Base-by-base conservation (phyloP, 2,113 vertebrate species). In the Delphinapterus leucas region DNA sequence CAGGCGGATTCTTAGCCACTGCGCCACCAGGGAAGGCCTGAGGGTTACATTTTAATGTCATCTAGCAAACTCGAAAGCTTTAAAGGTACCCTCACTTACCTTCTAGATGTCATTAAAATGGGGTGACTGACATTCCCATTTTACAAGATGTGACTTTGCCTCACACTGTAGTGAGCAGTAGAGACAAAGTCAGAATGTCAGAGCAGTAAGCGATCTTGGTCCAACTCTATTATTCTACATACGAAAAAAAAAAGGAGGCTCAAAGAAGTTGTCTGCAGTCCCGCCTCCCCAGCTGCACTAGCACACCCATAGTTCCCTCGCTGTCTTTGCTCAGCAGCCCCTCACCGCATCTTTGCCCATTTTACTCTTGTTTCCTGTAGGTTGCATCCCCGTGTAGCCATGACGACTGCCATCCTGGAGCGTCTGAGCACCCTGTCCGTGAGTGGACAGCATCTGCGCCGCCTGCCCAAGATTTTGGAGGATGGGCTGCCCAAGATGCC, bases 391-490 rank as follows among this genome's bases (percentile, higher is more conserved):
- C 0, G 86, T 5, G 8, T 77, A 15, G 53, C 91, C 28, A 58
- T 98, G 98, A 98, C 99, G 83, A 99, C 98, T 0, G 98, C 99
- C 95, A 98, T 99, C 97, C 81, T 99, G 96, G 99, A 99, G 96
- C 98, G 98, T 33, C 95, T 99, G 96, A 98, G 99, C 98, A 99
- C 99, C 0, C 95, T 99, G 93, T 99, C 99, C 1, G 94, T 99
- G 44, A 99, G 98, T 0, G 97, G 99, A 65, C 99, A 99, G 97
- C 99, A 99, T 91, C 97, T 99, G 76, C 98, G 98, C 63, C 98
- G 98, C 1, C 98, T 99, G 17, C 99, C 99, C 36, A 98, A 93
- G 96, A 97, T 99, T 84, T 97, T 99, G 26, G 98, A 99, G 95
- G 98, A 98, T 0, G 98, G 99, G 60, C 94, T 99, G n/a, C 99